phyloP scores from a whole-genome alignment of 2,888 invertebrate genomes.

The Odontomyia ornata region DNA sequence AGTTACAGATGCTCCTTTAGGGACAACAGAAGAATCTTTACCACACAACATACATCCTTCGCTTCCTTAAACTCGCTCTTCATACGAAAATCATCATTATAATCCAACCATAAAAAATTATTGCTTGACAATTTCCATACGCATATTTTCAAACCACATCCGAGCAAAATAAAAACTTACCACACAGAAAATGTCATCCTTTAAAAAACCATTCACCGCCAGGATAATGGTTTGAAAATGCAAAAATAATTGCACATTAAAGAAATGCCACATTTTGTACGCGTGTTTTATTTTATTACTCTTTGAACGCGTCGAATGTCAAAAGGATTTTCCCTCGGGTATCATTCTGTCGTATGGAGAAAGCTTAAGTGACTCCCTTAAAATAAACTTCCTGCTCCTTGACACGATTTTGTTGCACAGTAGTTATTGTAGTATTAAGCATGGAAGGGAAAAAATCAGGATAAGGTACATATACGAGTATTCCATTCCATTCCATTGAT shows the following conservation, averaged over 20 bases:
- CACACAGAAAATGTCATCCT: slow-evolving; percentile 40
- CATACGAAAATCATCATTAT: not conserved
- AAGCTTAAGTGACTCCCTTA: not conserved
- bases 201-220: slow-evolving; percentile 19
- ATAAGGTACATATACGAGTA: not conserved
- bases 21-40: too few species aligned
- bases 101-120: slow-evolving; percentile 9
- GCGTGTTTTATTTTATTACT: slow-evolving; percentile 22
- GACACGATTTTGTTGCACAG: not conserved
- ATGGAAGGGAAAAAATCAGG: not conserved
- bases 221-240: slow-evolving; percentile 36
- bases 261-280: slow-evolving; percentile 29
- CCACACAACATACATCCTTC: too few species aligned
- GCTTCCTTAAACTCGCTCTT: too few species aligned
- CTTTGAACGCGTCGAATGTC: slow-evolving; percentile 19
- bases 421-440: too few species aligned
- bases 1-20: too few species aligned
- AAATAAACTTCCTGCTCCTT: not conserved
- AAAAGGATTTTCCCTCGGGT: slow-evolving; percentile 24
- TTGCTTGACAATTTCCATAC: slow-evolving; percentile 33
- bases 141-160: not conserved
- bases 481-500: slow-evolving; percentile 16
- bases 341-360: not conserved
- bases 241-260: slow-evolving; percentile 35
- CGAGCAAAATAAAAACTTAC: not conserved